These are phyloP conservation scores for Corvus hawaiiensis DNA, from an alignment of 2,113 vertebrate species.

Conservation along the genomic window DNA sequence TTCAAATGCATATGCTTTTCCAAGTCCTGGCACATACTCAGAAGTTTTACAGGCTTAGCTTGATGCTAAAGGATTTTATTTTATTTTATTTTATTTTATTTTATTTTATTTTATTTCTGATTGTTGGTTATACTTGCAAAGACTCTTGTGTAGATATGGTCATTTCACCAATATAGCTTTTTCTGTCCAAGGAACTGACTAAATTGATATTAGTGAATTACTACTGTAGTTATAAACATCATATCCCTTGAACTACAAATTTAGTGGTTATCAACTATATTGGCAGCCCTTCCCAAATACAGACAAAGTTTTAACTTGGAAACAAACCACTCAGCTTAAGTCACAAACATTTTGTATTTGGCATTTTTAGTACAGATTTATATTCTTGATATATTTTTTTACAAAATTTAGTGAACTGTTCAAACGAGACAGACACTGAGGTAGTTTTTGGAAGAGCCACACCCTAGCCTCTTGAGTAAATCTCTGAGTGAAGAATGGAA, in stretches of 20 bases:
- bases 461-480: background rate
- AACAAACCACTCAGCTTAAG: background rate
- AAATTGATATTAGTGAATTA: background rate
- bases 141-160: background rate
- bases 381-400: background rate
- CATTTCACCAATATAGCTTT: background rate
- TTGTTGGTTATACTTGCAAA: background rate
- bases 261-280: background rate
- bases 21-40: background rate
- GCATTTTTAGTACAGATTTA: background rate
- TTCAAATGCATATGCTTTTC: slow-evolving; percentile 2
- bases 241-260: background rate
- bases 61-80: background rate
- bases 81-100: background rate
- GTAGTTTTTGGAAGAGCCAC: background rate
- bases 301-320: background rate
- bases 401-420: background rate
- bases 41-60: background rate
- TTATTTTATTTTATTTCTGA: background rate
- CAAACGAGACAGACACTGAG: background rate
- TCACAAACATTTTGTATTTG: background rate
- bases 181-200: background rate
- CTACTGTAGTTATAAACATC: background rate
- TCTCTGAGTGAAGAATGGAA: background rate
- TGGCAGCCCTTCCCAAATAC: background rate